Evolutionary conservation across 2,888 invertebrate species (phyloP).

Genomic region (Arctia plantaginis): DNA sequence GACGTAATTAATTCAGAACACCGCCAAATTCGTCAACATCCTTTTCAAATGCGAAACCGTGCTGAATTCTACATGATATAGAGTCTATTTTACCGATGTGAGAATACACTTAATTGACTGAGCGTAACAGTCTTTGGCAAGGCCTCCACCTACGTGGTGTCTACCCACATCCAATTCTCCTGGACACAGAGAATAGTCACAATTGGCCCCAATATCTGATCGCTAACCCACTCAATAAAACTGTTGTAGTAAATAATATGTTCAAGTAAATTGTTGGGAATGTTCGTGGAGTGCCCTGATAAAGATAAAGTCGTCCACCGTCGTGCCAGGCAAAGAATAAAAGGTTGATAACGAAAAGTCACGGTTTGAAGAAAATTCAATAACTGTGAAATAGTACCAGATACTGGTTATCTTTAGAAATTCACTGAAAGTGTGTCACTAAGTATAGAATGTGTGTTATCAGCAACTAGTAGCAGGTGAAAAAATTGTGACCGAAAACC

Average conservation of each 20-base stretch:
- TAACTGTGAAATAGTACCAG: conserved; percentile 45
- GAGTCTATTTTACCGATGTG: conserved; percentile 64
- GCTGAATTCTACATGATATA: conserved; percentile 68
- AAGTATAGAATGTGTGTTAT: conserved; percentile 60
- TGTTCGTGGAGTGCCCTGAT: conserved; percentile 31
- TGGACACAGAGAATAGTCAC: conserved; percentile 62
- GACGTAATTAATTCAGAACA: conserved; percentile 79
- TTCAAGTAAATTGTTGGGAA: conserved; percentile 42
- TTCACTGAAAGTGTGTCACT: conserved; percentile 73
- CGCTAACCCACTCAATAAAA: conserved; percentile 47
- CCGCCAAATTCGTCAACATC: conserved; percentile 76
- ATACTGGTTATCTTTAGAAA: conserved; percentile 63
- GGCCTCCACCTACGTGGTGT: conserved; percentile 82
- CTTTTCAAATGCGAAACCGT: conserved; percentile 62
- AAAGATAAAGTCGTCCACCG: conserved; percentile 41
- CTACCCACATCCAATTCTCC: conserved; percentile 83
- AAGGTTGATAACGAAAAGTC: conserved; percentile 41
- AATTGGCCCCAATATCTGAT: conserved; percentile 73
- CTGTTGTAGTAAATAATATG: conserved; percentile 44
- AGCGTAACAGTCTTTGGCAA: conserved; percentile 76
- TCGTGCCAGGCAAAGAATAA: conserved; percentile 27
- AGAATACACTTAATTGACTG: conserved; percentile 64
- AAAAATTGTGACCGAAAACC: conserved; percentile 43
- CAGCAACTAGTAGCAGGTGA: conserved; percentile 59
- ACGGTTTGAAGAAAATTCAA: conserved; percentile 39